phyloP scores from a whole-genome alignment of 2,888 invertebrate genomes.

The Rotaria sp. region DNA sequence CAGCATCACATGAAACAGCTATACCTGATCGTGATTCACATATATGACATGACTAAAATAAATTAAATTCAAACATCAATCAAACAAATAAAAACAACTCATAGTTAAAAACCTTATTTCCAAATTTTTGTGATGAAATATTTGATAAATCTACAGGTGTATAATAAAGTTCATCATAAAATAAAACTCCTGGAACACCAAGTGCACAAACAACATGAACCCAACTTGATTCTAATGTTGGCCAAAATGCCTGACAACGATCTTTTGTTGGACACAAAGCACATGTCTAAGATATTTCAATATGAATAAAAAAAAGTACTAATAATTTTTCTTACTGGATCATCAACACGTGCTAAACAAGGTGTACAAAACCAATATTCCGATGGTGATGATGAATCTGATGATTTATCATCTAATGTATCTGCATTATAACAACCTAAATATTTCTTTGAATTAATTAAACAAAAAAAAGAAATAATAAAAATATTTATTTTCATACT shows the following conservation, averaged over 20 bases:
- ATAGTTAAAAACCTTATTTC: neutral
- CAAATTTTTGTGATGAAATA: constrained; percentile 33
- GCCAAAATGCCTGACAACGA: constrained; percentile 71
- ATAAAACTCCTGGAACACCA: constrained; percentile 91
- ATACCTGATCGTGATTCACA: constrained; percentile 88
- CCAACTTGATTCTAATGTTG: constrained; percentile 61
- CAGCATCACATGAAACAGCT: constrained; percentile 92
- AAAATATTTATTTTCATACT: neutral
- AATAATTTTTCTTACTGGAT: constrained; percentile 62
- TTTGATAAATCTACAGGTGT: constrained; percentile 23
- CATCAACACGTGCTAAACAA: constrained; percentile 76
- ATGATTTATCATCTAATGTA: constrained; percentile 61
- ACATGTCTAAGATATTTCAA: constrained; percentile 60
- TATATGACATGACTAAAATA: constrained; percentile 66
- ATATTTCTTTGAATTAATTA: neutral
- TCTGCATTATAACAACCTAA: constrained; percentile 28
- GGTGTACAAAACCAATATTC: constrained; percentile 99
- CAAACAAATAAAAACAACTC: neutral
- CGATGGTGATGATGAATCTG: constrained; percentile 84
- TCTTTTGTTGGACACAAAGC: constrained; percentile 82
- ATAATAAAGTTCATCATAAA: constrained; percentile 66
- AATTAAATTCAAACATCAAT: neutral
- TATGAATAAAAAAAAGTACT: neutral
- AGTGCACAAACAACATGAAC: constrained; percentile 94
- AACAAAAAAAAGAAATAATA: neutral